A percentile compares a stretch with the other conserved stretches of the same genome.
Conservation (phyloP, 1,140 invertebrate genomes). For the Eriocheir sinensis region DNA sequence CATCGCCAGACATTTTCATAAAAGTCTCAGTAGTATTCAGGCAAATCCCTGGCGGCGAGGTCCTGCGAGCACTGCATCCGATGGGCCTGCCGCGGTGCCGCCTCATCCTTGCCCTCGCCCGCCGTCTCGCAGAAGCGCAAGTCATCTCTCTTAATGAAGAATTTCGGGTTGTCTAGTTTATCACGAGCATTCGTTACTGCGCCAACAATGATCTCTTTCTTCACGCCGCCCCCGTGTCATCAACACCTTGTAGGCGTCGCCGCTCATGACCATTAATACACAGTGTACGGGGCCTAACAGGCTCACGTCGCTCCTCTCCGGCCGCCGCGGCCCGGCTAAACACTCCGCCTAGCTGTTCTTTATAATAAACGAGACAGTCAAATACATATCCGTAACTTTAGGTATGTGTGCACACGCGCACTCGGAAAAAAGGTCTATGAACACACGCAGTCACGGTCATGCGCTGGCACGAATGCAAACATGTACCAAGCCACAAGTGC, state of each 20-base stretch:
- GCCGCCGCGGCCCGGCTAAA: not conserved
- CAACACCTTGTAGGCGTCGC: conserved; percentile 42
- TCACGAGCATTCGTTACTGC: conserved; percentile 32
- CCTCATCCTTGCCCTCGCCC: not conserved
- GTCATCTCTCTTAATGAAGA: conserved; percentile 60
- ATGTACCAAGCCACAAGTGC: not conserved
- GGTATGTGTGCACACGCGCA: not conserved
- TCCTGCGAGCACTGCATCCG: no score
- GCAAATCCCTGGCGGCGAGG: no score
- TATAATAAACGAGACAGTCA: not conserved
- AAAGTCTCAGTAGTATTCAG: no score
- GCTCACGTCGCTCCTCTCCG: not conserved
- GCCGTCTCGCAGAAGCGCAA: conserved; percentile 29
- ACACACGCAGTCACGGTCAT: not conserved
- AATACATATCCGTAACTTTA: conserved; percentile 4
- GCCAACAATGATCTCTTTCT: conserved; percentile 56
- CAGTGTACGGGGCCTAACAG: conserved; percentile 6
- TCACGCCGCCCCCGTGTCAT: conserved; percentile 43
- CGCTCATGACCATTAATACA: conserved; percentile 33
- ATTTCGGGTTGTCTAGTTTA: conserved; percentile 52
- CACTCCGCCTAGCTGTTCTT: not conserved
- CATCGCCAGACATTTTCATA: no score
- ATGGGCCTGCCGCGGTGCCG: not conserved
- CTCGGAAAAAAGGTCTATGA: not conserved
- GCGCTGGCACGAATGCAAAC: not conserved